A percentile compares a stretch with the other conserved stretches of the same genome.
Conservation (phyloP, 2,888 invertebrate genomes). For the Spodoptera littoralis region DNA sequence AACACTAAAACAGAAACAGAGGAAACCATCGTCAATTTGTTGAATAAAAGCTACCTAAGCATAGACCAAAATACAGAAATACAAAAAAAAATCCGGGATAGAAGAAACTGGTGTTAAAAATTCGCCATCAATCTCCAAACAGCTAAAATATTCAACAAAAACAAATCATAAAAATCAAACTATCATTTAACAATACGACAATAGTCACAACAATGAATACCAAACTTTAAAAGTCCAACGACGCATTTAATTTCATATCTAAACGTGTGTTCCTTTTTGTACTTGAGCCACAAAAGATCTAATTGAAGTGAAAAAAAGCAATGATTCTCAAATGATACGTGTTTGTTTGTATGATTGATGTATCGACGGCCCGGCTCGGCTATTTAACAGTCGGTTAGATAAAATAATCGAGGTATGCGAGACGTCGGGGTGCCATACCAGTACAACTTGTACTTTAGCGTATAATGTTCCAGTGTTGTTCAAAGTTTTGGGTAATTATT, state of each 20-base stretch:
- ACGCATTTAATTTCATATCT: constrained; percentile 83
- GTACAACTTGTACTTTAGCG: constrained; percentile 70
- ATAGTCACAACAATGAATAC: constrained; percentile 58
- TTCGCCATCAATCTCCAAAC: constrained; percentile 3
- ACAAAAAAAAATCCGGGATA: no score
- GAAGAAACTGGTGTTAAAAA: not conserved
- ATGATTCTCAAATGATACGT: constrained; percentile 76
- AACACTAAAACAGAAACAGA: no score
- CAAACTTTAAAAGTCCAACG: constrained; percentile 74
- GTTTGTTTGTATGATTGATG: constrained; percentile 86
- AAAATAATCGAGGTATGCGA: constrained; percentile 82
- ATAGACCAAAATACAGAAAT: no score
- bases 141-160: constrained; percentile 17
- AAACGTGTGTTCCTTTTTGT: constrained; percentile 77
- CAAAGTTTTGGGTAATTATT: constrained; percentile 66
- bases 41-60: no score
- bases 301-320: constrained; percentile 85
- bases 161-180: constrained; percentile 52
- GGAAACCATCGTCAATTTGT: no score
- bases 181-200: constrained; percentile 68
- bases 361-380: constrained; percentile 84
- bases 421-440: constrained; percentile 79
- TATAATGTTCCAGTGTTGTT: constrained; percentile 61
- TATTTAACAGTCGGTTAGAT: constrained; percentile 87
- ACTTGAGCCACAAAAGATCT: constrained; percentile 82